phyloP scores from a whole-genome alignment of 1,140 invertebrate genomes.

The Drosophila mayri region DNA sequence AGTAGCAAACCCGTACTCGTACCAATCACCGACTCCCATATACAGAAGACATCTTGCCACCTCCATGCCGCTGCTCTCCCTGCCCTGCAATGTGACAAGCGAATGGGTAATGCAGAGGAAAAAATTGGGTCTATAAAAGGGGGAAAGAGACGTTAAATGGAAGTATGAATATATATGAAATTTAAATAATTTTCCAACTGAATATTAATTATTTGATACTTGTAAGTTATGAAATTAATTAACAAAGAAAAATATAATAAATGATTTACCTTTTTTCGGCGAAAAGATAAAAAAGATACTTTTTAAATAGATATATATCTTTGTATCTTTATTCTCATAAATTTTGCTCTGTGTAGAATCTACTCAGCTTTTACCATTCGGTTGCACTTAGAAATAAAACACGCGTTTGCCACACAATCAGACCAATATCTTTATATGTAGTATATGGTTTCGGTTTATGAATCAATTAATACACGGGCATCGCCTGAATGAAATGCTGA shows the following conservation, averaged over 20 bases:
- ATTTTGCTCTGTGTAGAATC: constrained; percentile 18
- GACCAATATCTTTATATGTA: too few relatives aligned
- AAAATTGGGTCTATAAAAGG: not conserved
- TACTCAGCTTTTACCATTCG: constrained; percentile 11
- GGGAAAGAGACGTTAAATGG: not conserved
- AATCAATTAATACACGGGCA: constrained; percentile 71
- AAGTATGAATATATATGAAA: not conserved
- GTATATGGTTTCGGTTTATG: constrained; percentile 63
- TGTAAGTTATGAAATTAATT: too few relatives aligned
- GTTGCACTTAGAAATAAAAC: constrained; percentile 50
- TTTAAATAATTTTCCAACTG: too few relatives aligned
- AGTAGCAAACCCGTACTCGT: constrained; percentile 51
- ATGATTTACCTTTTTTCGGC: too few relatives aligned
- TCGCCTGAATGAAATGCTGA: constrained; percentile 63
- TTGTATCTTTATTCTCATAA: fast-evolving
- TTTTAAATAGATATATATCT: too few relatives aligned
- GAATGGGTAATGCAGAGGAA: constrained; percentile 21
- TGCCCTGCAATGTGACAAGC: constrained; percentile 33
- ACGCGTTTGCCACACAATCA: constrained; percentile 51
- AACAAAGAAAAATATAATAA: too few relatives aligned
- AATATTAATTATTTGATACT: too few relatives aligned
- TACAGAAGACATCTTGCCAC: constrained; percentile 41
- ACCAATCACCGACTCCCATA: constrained; percentile 62
- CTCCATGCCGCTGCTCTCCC: constrained; percentile 5
- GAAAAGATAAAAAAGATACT: too few relatives aligned